Base-by-base conservation (phyloP, 2,113 vertebrate species). In the Caranx ignobilis region DNA sequence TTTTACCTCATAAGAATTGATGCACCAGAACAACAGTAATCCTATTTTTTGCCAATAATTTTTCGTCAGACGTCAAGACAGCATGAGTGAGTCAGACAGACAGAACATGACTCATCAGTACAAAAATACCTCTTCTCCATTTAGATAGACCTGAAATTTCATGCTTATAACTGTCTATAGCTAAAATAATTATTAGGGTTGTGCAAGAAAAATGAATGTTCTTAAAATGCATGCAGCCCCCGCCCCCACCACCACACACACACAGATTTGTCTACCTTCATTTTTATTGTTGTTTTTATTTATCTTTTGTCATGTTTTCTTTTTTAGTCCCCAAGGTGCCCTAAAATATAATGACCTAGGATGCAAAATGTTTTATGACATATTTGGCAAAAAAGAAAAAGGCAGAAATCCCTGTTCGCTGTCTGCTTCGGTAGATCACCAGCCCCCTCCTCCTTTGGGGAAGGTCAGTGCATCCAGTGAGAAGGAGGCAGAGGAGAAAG, bases 291-390 rank as follows among this genome's bases (percentile, higher is more conserved):
- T 26, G 0, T 32, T 41, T 11, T 41, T 9, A 41, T 41, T 41
- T 56, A 2, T 37, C 55, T 19, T 21, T 67, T 50, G 50, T 60
- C 48, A 39, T 32, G 39, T 67, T 52, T 52, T 55, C 5, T 13
- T 64, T 35, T 32, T 7, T 39, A 45, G 13, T 69, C 39, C 26
- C 65, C 12, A 16, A 11, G 47, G 47, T 67, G 11, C 19, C 37
- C 10, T 26, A 37, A 55, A 47, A 62, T 12, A 3, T 55, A 69
- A 74, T 52, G 6, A 74, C 19, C 35, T 34, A 35, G 63, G 10
- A 62, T 66, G 32, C 34, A 34, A 43, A 59, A 73, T 67, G 35
- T 60, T 73, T 67, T 66, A 59, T 52, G 16, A 67, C 7, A 62
- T 37, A 62, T 74, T 63, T 61, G 19, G 35, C 48, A 3, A 62